A percentile compares a stretch with the other conserved stretches of the same genome.
Evolutionary conservation across 92 coral and sea anemone genomes (phyloP).

Genomic region (Actinernus sp.): DNA sequence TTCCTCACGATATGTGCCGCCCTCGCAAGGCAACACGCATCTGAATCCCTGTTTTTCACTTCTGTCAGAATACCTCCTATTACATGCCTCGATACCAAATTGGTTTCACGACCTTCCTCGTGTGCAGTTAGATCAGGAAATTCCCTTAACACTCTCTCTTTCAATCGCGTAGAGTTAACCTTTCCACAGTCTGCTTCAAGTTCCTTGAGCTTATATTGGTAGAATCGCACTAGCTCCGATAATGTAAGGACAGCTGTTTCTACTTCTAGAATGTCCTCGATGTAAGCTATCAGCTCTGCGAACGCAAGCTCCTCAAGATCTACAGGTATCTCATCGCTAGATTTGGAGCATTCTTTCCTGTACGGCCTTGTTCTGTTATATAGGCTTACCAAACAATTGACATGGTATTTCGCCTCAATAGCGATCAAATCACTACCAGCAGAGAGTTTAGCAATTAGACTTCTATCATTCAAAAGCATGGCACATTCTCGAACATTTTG

Average conservation of each 20-base stretch:
- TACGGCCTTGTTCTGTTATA: conserved; percentile 37
- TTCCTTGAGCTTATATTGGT: conserved; percentile 35
- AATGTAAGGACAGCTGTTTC: conserved; percentile 45
- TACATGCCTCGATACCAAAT: conserved; percentile 53
- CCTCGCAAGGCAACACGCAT: conserved; percentile 56
- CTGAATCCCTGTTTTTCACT: conserved; percentile 59
- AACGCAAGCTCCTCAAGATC: conserved; percentile 65
- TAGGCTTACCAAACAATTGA: conserved; percentile 35
- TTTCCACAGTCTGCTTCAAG: conserved; percentile 39
- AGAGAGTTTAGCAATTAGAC: conserved; percentile 56
- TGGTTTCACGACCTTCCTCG: conserved; percentile 59
- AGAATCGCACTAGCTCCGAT: conserved; percentile 51
- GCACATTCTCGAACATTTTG: conserved; percentile 48
- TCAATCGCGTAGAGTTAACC: conserved; percentile 48
- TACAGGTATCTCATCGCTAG: conserved; percentile 24
- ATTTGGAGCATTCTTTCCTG: conserved; percentile 34
- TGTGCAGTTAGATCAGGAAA: conserved; percentile 68
- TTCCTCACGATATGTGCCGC: conserved; percentile 62
- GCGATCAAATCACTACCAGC: conserved; percentile 63
- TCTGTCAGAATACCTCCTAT: conserved; percentile 59
- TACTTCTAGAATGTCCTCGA: conserved; percentile 65
- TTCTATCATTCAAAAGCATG: conserved; percentile 46
- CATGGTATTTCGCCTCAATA: conserved; percentile 70
- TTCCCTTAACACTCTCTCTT: conserved; percentile 58
- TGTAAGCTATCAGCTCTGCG: conserved; percentile 63